A percentile compares a stretch with the other conserved stretches of the same genome.
These are phyloP conservation scores for Cotesia vestalis DNA, from an alignment of 1,140 invertebrate genomes.

Conservation along the genomic window DNA sequence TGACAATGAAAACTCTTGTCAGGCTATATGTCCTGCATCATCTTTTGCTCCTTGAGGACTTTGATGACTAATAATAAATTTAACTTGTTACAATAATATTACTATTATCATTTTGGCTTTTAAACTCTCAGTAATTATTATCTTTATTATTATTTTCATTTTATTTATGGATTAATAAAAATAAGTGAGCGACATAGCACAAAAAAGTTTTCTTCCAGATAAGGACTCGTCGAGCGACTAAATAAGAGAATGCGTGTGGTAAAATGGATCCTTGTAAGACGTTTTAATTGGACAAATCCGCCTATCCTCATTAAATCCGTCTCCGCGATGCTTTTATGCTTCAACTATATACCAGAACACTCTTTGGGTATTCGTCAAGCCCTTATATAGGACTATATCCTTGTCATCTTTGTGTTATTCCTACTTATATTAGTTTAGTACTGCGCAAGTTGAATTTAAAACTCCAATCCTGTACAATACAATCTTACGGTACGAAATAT, in stretches of 20 bases:
- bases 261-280: slow-evolving; percentile 66
- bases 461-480: slow-evolving; percentile 39
- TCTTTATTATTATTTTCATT: no score
- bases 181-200: not conserved
- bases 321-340: slow-evolving; percentile 44
- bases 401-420: slow-evolving; percentile 58
- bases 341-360: slow-evolving; percentile 19
- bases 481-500: slow-evolving; percentile 40
- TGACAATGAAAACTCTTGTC: slow-evolving; percentile 53
- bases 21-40: slow-evolving; percentile 24
- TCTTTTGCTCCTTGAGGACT: not conserved
- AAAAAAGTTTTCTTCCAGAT: not conserved
- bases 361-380: slow-evolving; percentile 39
- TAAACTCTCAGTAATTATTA: no score
- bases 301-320: slow-evolving; percentile 68
- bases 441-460: slow-evolving; percentile 50
- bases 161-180: no score
- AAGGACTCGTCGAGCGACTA: not conserved
- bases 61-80: slow-evolving; percentile 5
- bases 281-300: slow-evolving; percentile 69
- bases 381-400: slow-evolving; percentile 46
- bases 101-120: no score
- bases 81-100: no score
- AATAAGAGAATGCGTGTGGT: slow-evolving; percentile 44
- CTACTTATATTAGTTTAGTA: slow-evolving; percentile 42